These are phyloP conservation scores for Dendrocopos noguchii DNA, from an alignment of 2,113 vertebrate species.

Conservation along the genomic window DNA sequence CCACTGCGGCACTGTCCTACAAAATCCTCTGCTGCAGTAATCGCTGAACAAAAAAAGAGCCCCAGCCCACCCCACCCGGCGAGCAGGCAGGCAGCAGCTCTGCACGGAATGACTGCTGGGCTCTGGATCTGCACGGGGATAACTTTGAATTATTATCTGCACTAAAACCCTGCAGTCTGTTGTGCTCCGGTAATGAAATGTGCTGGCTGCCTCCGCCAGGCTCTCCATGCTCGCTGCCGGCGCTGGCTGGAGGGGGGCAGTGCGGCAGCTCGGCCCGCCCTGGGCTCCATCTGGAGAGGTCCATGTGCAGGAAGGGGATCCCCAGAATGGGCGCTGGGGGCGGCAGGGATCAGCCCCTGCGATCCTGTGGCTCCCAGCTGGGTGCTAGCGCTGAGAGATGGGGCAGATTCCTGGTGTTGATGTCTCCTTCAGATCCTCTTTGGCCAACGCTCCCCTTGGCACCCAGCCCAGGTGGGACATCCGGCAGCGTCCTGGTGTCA, in stretches of 20 bases:
- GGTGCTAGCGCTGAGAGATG: accelerated
- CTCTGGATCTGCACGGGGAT: conserved; percentile 47
- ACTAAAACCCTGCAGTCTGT: conserved; percentile 44
- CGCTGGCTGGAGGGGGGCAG: not conserved
- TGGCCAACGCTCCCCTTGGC: accelerated
- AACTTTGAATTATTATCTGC: conserved; percentile 61
- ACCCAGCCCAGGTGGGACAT: not conserved
- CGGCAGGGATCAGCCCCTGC: not conserved
- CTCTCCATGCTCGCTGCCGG: not conserved
- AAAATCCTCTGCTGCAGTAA: conserved; percentile 62
- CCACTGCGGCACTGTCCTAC: conserved; percentile 61
- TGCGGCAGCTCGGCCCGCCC: not conserved
- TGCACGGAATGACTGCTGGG: conserved; percentile 24
- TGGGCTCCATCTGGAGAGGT: not conserved
- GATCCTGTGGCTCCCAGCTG: accelerated
- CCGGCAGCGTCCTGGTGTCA: not conserved
- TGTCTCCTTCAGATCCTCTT: not conserved
- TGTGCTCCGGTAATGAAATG: not conserved
- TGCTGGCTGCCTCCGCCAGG: not conserved
- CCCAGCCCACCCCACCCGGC: not conserved
- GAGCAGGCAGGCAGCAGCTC: conserved; percentile 6
- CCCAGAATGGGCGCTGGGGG: not conserved
- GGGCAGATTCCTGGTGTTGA: accelerated
- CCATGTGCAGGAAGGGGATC: accelerated
- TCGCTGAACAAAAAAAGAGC: not conserved